Percentiles rank a stretch among this genome's conserved stretches.
Conservation (phyloP, 92 coral and sea anemone species). For the Zoanthus sociatus region DNA sequence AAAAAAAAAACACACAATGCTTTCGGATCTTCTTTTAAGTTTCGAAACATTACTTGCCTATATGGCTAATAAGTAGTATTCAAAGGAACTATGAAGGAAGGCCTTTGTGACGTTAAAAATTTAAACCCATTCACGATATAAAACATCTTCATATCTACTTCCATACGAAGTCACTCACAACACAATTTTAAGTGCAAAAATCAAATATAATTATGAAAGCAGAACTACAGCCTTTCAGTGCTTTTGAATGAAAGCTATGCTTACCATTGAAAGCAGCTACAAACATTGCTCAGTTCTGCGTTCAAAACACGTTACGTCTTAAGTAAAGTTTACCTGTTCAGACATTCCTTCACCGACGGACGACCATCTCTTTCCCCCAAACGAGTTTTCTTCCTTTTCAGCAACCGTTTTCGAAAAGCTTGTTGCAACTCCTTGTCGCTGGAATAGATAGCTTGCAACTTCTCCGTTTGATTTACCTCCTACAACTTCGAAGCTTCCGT, state of each 20-base stretch:
- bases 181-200: conserved; percentile 2
- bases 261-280: conserved; percentile 39
- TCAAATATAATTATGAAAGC: conserved; percentile 25
- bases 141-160: not conserved
- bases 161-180: not conserved
- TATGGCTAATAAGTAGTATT: not conserved
- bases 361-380: conserved; percentile 95
- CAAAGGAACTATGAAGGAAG: not conserved
- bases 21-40: not conserved
- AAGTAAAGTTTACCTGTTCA: conserved; percentile 72
- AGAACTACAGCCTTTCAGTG: conserved; percentile 24
- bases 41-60: not conserved
- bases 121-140: not conserved
- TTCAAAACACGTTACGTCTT: conserved; percentile 30
- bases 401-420: conserved; percentile 98
- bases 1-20: not conserved
- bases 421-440: conserved; percentile 99
- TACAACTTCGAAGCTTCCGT: conserved; percentile 92
- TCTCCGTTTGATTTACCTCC: conserved; percentile 98
- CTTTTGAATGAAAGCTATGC: not conserved
- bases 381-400: conserved; percentile 92
- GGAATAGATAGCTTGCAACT: conserved; percentile 98
- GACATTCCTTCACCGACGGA: conserved; percentile 88
- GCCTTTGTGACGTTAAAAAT: conserved; percentile 37
- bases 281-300: conserved; percentile 14